Conservation (phyloP, 1,140 invertebrate genomes). For the Trachelipus rathkii region DNA sequence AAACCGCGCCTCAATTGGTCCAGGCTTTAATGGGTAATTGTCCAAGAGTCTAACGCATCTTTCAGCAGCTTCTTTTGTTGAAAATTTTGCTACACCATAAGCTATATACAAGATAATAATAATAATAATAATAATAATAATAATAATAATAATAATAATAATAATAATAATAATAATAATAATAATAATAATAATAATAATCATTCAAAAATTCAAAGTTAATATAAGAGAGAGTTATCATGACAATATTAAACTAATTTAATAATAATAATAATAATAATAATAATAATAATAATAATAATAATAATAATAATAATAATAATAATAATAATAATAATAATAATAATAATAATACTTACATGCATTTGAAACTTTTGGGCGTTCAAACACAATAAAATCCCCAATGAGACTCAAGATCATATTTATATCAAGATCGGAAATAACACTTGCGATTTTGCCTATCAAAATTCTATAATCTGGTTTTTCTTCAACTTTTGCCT, state of each 20-base stretch:
- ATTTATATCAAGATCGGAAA: background rate
- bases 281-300: too few relatives aligned
- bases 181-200: too few relatives aligned
- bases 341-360: background rate
- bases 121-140: too few relatives aligned
- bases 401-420: background rate
- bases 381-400: background rate
- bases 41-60: background rate
- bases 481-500: background rate
- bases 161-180: too few relatives aligned
- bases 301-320: too few relatives aligned
- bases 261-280: too few relatives aligned
- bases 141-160: too few relatives aligned
- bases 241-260: too few relatives aligned
- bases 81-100: background rate
- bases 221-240: too few relatives aligned
- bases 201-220: too few relatives aligned
- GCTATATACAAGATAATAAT: background rate
- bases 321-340: too few relatives aligned
- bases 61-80: background rate
- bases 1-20: background rate
- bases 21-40: background rate
- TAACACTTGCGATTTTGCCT: background rate
- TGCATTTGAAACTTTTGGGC: background rate
- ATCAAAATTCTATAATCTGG: background rate